phyloP scores from a whole-genome alignment of 2,797 vertebrate species.

The Nasua narica region DNA sequence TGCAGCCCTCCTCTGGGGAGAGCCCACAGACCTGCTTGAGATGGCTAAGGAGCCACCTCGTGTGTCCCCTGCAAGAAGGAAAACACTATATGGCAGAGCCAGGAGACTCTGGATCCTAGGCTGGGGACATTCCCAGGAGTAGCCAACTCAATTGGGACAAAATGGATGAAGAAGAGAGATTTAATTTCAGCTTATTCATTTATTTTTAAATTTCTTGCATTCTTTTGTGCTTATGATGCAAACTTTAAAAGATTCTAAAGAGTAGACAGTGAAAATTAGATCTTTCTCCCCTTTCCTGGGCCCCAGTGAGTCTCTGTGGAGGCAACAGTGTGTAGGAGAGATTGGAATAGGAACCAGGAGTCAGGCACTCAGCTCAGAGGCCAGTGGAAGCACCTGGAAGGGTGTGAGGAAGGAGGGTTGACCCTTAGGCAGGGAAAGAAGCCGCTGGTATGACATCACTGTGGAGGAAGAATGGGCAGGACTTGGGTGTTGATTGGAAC shows the following conservation, averaged over 20 bases:
- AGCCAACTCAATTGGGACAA: not conserved
- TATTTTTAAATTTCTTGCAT: not conserved
- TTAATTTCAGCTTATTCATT: not conserved
- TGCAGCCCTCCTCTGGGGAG: not conserved
- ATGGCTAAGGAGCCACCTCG: not conserved
- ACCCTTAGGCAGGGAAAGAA: fast-evolving
- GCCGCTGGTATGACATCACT: not conserved
- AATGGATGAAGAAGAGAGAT: not conserved
- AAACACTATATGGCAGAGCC: not conserved
- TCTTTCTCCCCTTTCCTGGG: not conserved
- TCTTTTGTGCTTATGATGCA: not conserved
- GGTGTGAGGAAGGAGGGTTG: not conserved
- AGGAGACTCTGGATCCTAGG: not conserved
- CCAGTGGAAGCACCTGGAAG: not conserved
- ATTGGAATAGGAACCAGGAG: not conserved
- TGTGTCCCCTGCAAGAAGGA: not conserved
- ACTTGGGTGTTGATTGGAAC: not conserved
- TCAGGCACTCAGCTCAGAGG: not conserved
- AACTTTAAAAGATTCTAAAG: not conserved
- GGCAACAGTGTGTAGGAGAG: not conserved
- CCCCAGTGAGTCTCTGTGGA: not conserved
- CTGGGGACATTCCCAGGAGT: not conserved
- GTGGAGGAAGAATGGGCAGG: not conserved
- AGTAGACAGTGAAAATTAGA: not conserved
- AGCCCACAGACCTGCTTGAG: not conserved